Evolutionary conservation across 2,113 vertebrate species (phyloP).

Genomic region (Thamnophis sirtalis): DNA sequence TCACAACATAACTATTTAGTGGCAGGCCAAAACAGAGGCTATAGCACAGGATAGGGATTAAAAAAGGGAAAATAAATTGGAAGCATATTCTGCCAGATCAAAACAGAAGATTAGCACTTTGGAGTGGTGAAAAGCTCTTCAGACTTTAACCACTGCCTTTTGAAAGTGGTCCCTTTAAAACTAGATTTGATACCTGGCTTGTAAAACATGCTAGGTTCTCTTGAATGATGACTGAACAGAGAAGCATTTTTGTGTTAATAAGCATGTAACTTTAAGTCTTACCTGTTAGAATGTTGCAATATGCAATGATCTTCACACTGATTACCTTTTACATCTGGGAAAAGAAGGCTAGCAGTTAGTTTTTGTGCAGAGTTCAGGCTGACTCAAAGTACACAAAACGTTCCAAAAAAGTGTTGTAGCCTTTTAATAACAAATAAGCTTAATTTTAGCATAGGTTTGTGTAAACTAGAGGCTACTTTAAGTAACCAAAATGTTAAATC

Average conservation of each 20-base stretch:
- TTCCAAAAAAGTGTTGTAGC: not conserved
- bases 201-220: not conserved
- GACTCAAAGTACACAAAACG: not conserved
- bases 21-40: not conserved
- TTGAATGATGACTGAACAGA: not conserved
- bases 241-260: not conserved
- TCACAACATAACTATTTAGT: not conserved
- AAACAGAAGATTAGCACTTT: not conserved
- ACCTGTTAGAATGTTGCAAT: slow-evolving; percentile 90
- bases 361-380: not conserved
- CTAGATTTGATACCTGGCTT: not conserved
- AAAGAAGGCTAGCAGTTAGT: not conserved
- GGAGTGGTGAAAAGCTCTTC: not conserved
- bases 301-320: slow-evolving; percentile 84
- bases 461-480: not conserved
- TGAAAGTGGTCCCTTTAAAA: not conserved
- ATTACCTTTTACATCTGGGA: slow-evolving; percentile 74
- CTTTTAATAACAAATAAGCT: not conserved
- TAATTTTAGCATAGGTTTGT: not conserved
- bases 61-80: not conserved
- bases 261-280: slow-evolving; percentile 8
- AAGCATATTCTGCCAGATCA: not conserved
- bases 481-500: not conserved
- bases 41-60: not conserved
- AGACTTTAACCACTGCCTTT: not conserved